Evolutionary conservation across 2,797 vertebrate species (phyloP).

Genomic region (Pristis pectinata): DNA sequence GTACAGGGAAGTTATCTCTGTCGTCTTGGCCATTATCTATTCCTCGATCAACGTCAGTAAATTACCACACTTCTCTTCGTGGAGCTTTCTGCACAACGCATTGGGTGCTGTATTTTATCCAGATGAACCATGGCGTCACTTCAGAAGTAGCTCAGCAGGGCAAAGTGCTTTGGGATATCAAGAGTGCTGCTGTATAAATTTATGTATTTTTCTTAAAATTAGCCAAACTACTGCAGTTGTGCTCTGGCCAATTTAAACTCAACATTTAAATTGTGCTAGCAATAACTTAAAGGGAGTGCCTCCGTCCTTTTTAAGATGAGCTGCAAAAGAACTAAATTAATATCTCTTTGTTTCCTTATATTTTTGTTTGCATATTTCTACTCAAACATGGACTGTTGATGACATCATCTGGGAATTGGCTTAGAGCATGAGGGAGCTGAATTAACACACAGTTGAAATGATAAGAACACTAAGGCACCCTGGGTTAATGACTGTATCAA

Average conservation of each 20-base stretch:
- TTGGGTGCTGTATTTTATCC: too few relatives aligned
- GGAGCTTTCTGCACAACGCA: too few relatives aligned
- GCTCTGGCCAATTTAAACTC: neutral
- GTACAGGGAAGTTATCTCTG: too few relatives aligned
- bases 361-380: constrained; percentile 11
- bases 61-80: too few relatives aligned
- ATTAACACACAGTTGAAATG: constrained; percentile 11
- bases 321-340: neutral
- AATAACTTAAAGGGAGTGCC: neutral
- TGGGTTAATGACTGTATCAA: neutral
- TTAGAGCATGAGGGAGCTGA: neutral
- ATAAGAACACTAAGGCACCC: neutral
- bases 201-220: too few relatives aligned
- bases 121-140: too few relatives aligned
- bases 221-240: neutral
- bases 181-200: too few relatives aligned
- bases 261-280: neutral
- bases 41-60: too few relatives aligned
- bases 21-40: too few relatives aligned
- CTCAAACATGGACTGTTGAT: neutral
- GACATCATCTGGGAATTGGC: neutral
- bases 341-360: neutral
- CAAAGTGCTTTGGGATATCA: too few relatives aligned
- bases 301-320: neutral
- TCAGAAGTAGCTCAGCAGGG: too few relatives aligned